Evolutionary conservation across 2,888 invertebrate genomes (phyloP), one percentile per base, ranked within the genome.

Genomic region (Dicyrtomina minuta): DNA sequence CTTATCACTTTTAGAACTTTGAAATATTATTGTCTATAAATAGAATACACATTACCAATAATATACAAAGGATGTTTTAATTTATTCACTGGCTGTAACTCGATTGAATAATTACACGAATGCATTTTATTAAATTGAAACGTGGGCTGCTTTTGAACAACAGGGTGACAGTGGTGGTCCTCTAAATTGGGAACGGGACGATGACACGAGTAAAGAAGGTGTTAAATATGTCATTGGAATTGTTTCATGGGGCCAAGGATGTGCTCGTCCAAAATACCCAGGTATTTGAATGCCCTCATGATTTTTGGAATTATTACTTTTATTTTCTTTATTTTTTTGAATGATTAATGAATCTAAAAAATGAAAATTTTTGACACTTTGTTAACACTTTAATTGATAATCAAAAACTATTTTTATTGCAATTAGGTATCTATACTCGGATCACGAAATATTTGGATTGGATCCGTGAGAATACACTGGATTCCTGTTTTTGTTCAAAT

Each of bases 141-240:
- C n/a, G n/a, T n/a, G n/a, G n/a, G n/a, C n/a, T n/a, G n/a, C n/a
- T n/a, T 33, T 33, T 33, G 33, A 33, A 33, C 8, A 33, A 33
- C 33, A 33, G 27, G 64, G 64, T 68, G 26, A 51, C 13, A 41
- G 41, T 27, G 71, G 69, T 24, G 72, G 72, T 22, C 90, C 90
- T 1, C 82, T 90, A 68, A 84, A 89, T 24, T 83, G 88, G 73
- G 84, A 86, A 44, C 72, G 76, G 44, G 68, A 76, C 53, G 78
- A 77, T 58, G 77, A 77, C 43, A 75, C 75, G 26, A 86, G 86
- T 60, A 84, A 85, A 2, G 82, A 85, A 68, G 88, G 87, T 59
- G 86, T 87, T 49, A 83, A 85, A 79, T 86, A 87, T 82, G 82
- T 90, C 33, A 87, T 90, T 71, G 90, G 90, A 86, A 80, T 77